These are phyloP conservation scores for Edolisoma coerulescens DNA, from an alignment of 2,113 vertebrate genomes.

Conservation along the genomic window DNA sequence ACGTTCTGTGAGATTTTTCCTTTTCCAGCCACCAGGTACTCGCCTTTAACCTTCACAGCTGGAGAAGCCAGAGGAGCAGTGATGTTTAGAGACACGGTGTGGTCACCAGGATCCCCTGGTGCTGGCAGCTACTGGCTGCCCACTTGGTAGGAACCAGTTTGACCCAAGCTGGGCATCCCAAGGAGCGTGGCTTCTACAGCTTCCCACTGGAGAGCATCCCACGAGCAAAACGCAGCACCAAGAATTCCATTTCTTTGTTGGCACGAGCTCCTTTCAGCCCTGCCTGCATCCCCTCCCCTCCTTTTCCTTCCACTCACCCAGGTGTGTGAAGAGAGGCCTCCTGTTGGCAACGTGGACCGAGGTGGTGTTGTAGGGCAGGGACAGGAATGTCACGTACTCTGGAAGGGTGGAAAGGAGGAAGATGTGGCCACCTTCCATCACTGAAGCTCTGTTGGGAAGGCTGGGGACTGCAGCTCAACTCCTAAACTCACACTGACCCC, in stretches of 20 bases:
- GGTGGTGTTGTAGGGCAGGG: conserved; percentile 78
- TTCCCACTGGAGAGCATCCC: not conserved
- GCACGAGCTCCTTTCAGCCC: not conserved
- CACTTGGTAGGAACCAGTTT: not conserved
- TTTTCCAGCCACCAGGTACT: conserved; percentile 82
- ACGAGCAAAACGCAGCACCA: not conserved
- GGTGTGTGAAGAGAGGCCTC: conserved; percentile 89
- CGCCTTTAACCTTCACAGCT: conserved; percentile 80
- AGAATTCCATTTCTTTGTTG: not conserved
- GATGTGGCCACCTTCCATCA: not conserved
- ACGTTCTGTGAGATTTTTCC: conserved; percentile 73
- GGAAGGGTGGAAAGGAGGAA: conserved; percentile 12
- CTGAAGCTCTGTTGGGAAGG: not conserved
- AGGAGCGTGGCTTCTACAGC: not conserved
- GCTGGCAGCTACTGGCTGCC: not conserved
- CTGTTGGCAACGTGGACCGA: conserved; percentile 77
- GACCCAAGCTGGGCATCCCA: not conserved
- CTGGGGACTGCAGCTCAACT: not conserved
- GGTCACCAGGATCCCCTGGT: not conserved
- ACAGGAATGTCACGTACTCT: conserved; percentile 90
- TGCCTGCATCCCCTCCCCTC: not conserved
- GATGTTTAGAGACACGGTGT: not conserved
- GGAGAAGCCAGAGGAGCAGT: not conserved
- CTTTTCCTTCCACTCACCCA: conserved; percentile 78
- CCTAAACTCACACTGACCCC: not conserved